These are phyloP conservation scores for Folsomia candida DNA, from an alignment of 2,888 invertebrate genomes.

Conservation along the genomic window DNA sequence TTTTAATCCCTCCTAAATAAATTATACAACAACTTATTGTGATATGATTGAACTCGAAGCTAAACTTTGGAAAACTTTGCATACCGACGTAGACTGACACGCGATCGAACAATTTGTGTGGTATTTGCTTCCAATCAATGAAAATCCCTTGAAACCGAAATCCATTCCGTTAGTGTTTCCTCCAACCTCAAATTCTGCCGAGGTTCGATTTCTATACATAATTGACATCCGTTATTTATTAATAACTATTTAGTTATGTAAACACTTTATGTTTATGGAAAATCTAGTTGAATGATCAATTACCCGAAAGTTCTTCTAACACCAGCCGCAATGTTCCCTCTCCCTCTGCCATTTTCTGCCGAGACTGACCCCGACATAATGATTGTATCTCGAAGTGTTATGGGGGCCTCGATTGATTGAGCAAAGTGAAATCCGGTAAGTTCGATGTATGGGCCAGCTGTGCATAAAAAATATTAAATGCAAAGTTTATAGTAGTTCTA, in stretches of 20 bases:
- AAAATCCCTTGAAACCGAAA: conserved; percentile 73
- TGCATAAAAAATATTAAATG: conserved; percentile 9
- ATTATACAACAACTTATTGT: not conserved
- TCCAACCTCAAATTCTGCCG: conserved; percentile 81
- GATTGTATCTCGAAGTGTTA: conserved; percentile 80
- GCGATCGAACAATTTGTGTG: conserved; percentile 69
- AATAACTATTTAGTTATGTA: not conserved
- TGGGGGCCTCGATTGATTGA: conserved; percentile 89
- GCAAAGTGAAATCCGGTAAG: conserved; percentile 89
- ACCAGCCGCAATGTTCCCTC: conserved; percentile 45
- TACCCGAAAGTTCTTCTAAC: conserved; percentile 39
- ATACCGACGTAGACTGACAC: no score
- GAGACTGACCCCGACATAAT: conserved; percentile 77
- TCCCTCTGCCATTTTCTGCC: conserved; percentile 83
- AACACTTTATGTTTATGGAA: not conserved
- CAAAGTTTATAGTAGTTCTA: conserved; percentile 8
- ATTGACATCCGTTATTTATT: not conserved
- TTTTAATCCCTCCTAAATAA: conserved; percentile 69
- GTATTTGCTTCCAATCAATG: conserved; percentile 64
- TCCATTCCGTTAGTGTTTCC: conserved; percentile 77
- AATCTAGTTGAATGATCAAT: no score
- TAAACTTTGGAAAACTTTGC: no score
- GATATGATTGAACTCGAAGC: no score
- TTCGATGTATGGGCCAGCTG: conserved; percentile 68
- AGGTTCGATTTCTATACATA: conserved; percentile 60